phyloP scores from a whole-genome alignment of 2,888 invertebrate species.

The Galerucella nymphaeae region DNA sequence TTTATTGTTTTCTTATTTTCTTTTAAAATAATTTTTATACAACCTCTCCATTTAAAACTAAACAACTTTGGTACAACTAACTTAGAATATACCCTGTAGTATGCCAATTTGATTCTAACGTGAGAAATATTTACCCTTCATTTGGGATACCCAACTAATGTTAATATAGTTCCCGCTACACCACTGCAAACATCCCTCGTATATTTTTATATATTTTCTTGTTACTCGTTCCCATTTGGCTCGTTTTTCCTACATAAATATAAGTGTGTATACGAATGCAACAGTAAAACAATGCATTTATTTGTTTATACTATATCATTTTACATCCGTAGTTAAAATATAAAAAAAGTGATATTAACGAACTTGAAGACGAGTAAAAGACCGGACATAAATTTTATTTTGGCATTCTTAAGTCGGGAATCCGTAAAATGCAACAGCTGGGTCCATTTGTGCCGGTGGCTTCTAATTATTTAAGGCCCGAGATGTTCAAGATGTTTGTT shows the following conservation, averaged over 20 bases:
- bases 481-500: conserved; percentile 58
- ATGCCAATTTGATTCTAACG: too few species aligned
- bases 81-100: too few species aligned
- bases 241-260: not conserved
- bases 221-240: not conserved
- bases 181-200: not conserved
- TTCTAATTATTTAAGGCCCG: conserved; percentile 51
- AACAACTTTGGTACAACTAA: too few species aligned
- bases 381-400: conserved; percentile 32
- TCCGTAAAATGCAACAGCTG: conserved; percentile 54
- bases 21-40: too few species aligned
- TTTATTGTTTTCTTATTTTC: too few species aligned
- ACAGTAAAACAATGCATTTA: conserved; percentile 23
- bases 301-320: conserved; percentile 29
- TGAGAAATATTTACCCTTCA: too few species aligned
- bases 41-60: too few species aligned
- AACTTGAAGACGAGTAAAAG: conserved; percentile 17
- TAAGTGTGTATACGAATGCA: conserved; percentile 4
- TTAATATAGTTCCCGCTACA: too few species aligned
- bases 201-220: not conserved
- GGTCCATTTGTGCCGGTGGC: conserved; percentile 55
- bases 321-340: conserved; percentile 24
- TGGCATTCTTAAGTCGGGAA: conserved; percentile 26
- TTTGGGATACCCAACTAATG: too few species aligned
- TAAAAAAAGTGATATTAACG: conserved; percentile 28